Evolutionary conservation across 2,888 invertebrate genomes (phyloP), one percentile per base, ranked within the genome.

Genomic region (Oscheius onirici): DNA sequence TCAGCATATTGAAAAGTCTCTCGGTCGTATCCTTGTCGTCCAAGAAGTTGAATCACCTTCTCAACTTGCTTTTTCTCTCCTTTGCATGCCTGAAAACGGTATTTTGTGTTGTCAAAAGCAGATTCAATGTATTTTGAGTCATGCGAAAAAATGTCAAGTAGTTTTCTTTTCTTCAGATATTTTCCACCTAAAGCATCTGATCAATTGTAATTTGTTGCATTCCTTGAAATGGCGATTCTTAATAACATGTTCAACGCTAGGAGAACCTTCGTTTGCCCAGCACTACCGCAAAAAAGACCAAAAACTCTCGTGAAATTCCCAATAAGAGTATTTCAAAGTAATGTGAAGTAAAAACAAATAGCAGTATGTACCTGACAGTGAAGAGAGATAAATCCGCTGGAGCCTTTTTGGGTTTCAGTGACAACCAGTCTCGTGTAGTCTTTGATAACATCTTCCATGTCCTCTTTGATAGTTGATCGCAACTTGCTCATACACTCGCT

Each of bases 61-160:
- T 70, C 61, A 2, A 71, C 76, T 20, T 15, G 71, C 46, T 26
- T 66, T 58, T 69, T 73, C 55, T 40, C 66, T n/a, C 20, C 58
- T 65, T 40, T 40, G 61, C 79, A 79, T 15, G 77, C 73, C 77
- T 80, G 58, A 43, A 74, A 68, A n/a, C 43, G 8, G 3, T 58
- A 26, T 41, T 26, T 17, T 55, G 15, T 10, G 20, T 5, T 3
- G 15, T 17, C 17, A 28, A 58, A 41, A 41, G n/a, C 11, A 58
- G 3, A 5, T n/a, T n/a, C n/a, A n/a, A n/a, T n/a, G n/a, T n/a
- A n/a, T n/a, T n/a, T n/a, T n/a, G n/a, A n/a, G n/a, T n/a, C n/a
- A n/a, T n/a, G n/a, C n/a, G n/a, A n/a, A n/a, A n/a, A n/a, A n/a
- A n/a, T n/a, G n/a, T n/a, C n/a, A n/a, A n/a, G n/a, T n/a, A n/a